These are phyloP conservation scores for Montipora capricornis DNA, from an alignment of 64 coral and sea anemone genomes.

Conservation along the genomic window DNA sequence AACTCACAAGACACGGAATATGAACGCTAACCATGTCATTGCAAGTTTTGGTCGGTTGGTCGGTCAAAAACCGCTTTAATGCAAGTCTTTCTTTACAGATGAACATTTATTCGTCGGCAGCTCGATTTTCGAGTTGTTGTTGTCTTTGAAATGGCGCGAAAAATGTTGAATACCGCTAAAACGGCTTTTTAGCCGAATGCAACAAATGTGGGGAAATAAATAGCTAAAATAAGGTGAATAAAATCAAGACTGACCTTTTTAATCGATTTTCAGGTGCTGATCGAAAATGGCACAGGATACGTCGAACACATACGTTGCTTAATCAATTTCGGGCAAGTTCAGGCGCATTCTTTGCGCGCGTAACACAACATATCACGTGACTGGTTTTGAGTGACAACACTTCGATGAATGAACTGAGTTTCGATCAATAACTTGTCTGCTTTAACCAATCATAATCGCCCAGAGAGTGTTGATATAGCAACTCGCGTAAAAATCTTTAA, in stretches of 20 bases:
- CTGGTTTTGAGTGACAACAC: conserved; percentile 52
- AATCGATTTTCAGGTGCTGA: background rate
- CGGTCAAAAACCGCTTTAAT: too few species aligned
- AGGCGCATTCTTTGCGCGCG: conserved; percentile 64
- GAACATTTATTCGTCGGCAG: too few species aligned
- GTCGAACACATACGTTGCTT: too few species aligned
- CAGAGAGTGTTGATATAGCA: conserved; percentile 76
- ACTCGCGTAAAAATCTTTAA: conserved; percentile 66
- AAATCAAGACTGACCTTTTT: conserved; percentile 9
- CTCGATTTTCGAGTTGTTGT: background rate
- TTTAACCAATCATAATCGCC: conserved; percentile 49
- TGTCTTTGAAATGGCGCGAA: conserved; percentile 34
- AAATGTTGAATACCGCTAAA: background rate
- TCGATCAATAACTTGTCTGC: conserved; percentile 43
- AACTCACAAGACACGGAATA: too few species aligned
- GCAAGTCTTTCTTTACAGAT: too few species aligned
- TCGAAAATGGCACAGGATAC: background rate
- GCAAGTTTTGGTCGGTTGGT: too few species aligned
- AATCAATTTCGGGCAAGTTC: conserved; percentile 16
- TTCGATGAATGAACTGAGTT: conserved; percentile 70
- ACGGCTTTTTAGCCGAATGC: background rate
- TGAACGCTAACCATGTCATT: too few species aligned
- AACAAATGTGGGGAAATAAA: too few species aligned
- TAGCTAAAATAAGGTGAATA: too few species aligned
- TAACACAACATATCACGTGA: conserved; percentile 48